Conservation (phyloP, 2,797 vertebrate species). For the Enteromius radiatus region DNA sequence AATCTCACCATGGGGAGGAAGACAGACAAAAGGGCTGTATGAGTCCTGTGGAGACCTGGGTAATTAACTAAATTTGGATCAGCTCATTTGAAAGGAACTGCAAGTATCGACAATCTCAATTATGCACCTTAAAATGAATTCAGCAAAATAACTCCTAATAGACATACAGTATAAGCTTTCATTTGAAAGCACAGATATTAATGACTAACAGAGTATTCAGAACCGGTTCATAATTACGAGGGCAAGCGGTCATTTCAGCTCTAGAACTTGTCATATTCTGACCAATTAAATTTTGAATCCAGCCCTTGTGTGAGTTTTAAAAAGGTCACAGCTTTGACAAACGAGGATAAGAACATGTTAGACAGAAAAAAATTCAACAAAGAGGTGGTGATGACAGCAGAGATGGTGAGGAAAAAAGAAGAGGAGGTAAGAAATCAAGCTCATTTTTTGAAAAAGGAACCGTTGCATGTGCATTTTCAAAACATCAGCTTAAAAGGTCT, state of each 20-base stretch:
- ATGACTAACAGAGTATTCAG: constrained; percentile 18
- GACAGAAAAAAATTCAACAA: neutral
- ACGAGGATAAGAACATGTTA: constrained; percentile 39
- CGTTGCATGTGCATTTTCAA: neutral
- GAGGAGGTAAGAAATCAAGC: neutral
- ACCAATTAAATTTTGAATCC: constrained; percentile 56
- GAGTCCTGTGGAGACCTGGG: constrained; percentile 32
- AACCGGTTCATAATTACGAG: constrained; percentile 23
- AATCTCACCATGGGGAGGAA: constrained; percentile 52
- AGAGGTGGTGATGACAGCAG: constrained; percentile 6
- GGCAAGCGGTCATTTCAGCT: constrained; percentile 2
- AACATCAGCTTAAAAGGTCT: neutral
- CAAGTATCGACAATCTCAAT: constrained; percentile 10
- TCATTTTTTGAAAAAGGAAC: neutral
- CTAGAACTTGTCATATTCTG: constrained; percentile 23
- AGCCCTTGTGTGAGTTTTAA: constrained; percentile 34
- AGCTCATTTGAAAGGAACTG: constrained; percentile 30
- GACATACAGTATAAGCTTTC: neutral
- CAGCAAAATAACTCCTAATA: constrained; percentile 41
- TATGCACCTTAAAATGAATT: constrained; percentile 14
- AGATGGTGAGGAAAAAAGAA: neutral
- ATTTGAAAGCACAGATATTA: constrained; percentile 17
- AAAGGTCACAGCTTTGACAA: constrained; percentile 52
- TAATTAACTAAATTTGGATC: constrained; percentile 51
- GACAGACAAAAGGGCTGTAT: constrained; percentile 11